Conservation (phyloP, 2,888 invertebrate genomes). For the Apotomis turbidana region DNA sequence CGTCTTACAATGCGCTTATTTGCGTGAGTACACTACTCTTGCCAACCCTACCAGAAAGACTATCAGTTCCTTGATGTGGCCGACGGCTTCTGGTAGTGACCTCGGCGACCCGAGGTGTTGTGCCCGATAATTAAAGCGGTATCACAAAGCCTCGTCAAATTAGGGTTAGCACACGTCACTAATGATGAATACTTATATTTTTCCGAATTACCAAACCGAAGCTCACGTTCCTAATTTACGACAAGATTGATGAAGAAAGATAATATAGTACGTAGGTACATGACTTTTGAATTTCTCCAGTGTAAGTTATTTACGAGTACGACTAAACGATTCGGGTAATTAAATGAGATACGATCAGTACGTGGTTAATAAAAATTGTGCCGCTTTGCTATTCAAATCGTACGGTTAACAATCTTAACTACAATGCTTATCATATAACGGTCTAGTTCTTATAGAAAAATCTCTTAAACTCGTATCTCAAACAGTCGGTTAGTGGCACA, state of each 20-base stretch:
- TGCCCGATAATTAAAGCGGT: too few relatives aligned
- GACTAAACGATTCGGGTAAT: constrained; percentile 78
- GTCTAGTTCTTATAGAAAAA: constrained; percentile 7
- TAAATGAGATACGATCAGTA: constrained; percentile 70
- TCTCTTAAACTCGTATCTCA: background rate
- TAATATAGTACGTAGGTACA: background rate
- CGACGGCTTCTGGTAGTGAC: too few relatives aligned
- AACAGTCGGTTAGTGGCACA: background rate
- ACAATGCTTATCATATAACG: constrained; percentile 37
- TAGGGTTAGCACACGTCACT: background rate
- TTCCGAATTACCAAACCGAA: background rate
- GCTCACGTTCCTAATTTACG: background rate
- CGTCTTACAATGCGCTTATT: too few relatives aligned
- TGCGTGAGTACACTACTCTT: too few relatives aligned
- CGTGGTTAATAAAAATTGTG: constrained; percentile 75
- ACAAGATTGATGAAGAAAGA: constrained; percentile 7
- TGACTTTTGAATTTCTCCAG: constrained; percentile 29
- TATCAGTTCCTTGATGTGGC: too few relatives aligned
- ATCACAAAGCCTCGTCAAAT: background rate
- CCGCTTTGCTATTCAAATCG: constrained; percentile 76
- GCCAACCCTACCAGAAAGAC: too few relatives aligned
- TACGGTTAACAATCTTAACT: constrained; percentile 41
- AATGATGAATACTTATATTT: background rate
- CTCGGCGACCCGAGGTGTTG: too few relatives aligned
- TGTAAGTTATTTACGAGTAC: constrained; percentile 43